Base-by-base conservation (phyloP, 2,113 vertebrate species). In the Indicator maculatus region DNA sequence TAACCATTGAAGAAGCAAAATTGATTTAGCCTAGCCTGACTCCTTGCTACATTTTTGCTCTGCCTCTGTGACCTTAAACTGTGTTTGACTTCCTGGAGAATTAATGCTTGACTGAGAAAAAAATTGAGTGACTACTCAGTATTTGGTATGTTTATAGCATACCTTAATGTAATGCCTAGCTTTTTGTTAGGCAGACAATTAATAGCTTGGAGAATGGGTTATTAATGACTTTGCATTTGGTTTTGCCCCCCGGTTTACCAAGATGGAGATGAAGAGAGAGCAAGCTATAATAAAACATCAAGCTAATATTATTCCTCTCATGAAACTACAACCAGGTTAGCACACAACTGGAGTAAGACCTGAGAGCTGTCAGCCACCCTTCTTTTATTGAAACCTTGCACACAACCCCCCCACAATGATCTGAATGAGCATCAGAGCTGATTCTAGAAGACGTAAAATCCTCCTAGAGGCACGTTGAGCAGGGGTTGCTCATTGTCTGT, bases 61-160 rank as follows among this genome's bases (percentile, higher is more conserved):
- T 0, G 0, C 58, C 53, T 83, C 47, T 75, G 2, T 78, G 79
- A 93, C 61, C 21, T 53, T 83, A 84, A 93, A 86, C 53, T 90
- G 58, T 61, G 26, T 83, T 56, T 73, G 44, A 84, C 65, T 94
- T 94, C 47, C 36, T 55, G 44, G 24, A 88, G 69, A 84, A 45
- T 58, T 78, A 71, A 88, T 86, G 61, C 53, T 78, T 86, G 79
- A 69, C 66, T 78, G 66, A 95, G 50, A 53, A 88, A 86, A 86
- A 88, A 95, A 89, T 36, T 44, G 18, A 78, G 58, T 56, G 58
- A 93, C 72, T 65, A 61, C 47, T 90, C 44, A 67, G 69, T 67
- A 78, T 92, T 85, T 36, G 33, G 15, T 80, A 27, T 67, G 69
- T 88, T 93, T 78, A 52, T 65, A 77, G 64, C 67, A 60, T 30